Evolutionary conservation across 2,888 invertebrate species (phyloP).

Genomic region (Drosophila tanythrix): DNA sequence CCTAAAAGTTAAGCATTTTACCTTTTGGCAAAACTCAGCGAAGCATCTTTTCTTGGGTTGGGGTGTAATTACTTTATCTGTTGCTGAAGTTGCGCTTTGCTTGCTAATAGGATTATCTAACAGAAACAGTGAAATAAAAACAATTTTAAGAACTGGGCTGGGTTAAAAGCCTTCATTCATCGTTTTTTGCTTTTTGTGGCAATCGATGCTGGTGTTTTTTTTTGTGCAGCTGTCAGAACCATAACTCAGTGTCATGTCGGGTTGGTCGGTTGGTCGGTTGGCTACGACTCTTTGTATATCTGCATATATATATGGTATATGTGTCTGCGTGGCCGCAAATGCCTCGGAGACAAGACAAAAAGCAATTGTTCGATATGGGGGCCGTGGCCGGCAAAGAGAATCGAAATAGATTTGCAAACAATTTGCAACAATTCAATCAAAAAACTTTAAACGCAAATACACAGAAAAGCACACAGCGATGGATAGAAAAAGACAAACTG

Average conservation of each 20-base stretch:
- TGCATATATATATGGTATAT: slow-evolving; percentile 45
- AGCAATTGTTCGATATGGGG: slow-evolving; percentile 74
- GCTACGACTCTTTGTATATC: slow-evolving; percentile 48
- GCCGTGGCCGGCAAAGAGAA: slow-evolving; percentile 49
- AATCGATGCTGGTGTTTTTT: slow-evolving; percentile 31
- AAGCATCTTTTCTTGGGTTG: slow-evolving; percentile 52
- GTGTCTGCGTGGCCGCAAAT: slow-evolving; percentile 70
- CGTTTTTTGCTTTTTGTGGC: slow-evolving; percentile 42
- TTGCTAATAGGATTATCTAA: slow-evolving; percentile 76
- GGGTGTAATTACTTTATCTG: slow-evolving; percentile 79
- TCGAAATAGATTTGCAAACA: slow-evolving; percentile 80
- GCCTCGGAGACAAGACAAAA: slow-evolving; percentile 73
- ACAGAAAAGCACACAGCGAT: slow-evolving; percentile 32
- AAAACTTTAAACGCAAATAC: slow-evolving; percentile 81
- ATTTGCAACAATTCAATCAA: slow-evolving; percentile 84
- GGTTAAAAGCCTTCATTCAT: slow-evolving; percentile 38
- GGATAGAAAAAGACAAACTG: slow-evolving; percentile 44
- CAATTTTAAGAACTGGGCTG: slow-evolving; percentile 25
- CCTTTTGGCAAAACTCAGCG: slow-evolving; percentile 62
- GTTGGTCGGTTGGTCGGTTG: slow-evolving; percentile 24
- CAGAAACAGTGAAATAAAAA: slow-evolving; percentile 38
- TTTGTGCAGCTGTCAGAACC: slow-evolving; percentile 78
- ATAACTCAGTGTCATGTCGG: slow-evolving; percentile 79
- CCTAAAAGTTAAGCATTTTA: slow-evolving; percentile 55
- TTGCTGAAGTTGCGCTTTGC: slow-evolving; percentile 76